Evolutionary conservation across 23 tunicate genomes (phyloP).

Genomic region (Trididemnum miniatum): DNA sequence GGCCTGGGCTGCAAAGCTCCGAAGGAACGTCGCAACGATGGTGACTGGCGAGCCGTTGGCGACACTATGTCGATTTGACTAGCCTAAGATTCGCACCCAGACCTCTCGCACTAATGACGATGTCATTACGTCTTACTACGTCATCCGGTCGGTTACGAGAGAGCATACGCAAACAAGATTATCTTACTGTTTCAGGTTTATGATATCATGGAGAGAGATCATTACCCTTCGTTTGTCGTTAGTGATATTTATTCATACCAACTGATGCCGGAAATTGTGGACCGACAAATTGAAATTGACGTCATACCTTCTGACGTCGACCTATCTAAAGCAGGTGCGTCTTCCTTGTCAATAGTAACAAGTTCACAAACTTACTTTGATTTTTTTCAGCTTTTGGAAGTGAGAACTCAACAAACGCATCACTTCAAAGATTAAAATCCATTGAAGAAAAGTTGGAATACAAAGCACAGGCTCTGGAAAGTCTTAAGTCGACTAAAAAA

Average conservation of each 20-base stretch:
- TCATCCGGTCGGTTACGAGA: too few species aligned
- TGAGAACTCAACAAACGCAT: conserved; percentile 28
- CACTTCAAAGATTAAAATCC: conserved; percentile 26
- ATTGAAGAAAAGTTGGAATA: conserved; percentile 83
- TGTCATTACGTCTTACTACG: too few species aligned
- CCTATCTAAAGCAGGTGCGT: conserved; percentile 22
- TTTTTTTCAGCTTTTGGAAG: conserved; percentile 29
- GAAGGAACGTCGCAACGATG: too few species aligned
- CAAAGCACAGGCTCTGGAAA: conserved; percentile 89
- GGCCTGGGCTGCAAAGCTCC: too few species aligned
- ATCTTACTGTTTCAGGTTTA: conserved; percentile 67
- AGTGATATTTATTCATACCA: conserved; percentile 76
- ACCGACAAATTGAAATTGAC: conserved; percentile 12
- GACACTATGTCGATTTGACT: too few species aligned
- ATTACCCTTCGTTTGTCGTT: conserved; percentile 88
- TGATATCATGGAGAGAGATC: conserved; percentile 65
- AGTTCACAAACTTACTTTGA: neutral
- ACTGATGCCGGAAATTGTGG: conserved; percentile 72
- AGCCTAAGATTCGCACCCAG: too few species aligned
- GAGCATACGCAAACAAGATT: too few species aligned
- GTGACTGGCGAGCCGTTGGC: too few species aligned
- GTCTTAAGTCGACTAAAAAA: conserved; percentile 44
- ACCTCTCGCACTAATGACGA: too few species aligned
- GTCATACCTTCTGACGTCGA: neutral
- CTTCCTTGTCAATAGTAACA: too few species aligned